These are phyloP conservation scores for Rotaria macrura DNA, from an alignment of 2,888 invertebrate species.

Conservation along the genomic window DNA sequence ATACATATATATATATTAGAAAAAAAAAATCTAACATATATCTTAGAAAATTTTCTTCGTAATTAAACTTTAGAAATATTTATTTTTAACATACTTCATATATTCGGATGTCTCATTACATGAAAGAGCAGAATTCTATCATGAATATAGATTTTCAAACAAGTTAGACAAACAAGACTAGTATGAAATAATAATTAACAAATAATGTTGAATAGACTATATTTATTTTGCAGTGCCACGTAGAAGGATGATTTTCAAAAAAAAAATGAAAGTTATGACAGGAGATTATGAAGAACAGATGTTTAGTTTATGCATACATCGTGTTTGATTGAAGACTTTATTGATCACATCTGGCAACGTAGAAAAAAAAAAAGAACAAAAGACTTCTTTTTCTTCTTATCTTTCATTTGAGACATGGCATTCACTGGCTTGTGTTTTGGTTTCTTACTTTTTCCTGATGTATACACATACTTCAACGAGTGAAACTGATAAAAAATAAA, in stretches of 20 bases:
- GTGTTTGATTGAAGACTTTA: not conserved
- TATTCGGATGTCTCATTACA: not conserved
- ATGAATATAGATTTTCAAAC: not conserved
- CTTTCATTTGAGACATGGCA: not conserved
- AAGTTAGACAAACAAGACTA: not conserved
- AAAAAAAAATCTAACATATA: too few relatives aligned
- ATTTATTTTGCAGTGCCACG: not conserved
- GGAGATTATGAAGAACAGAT: not conserved
- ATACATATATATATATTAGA: too few relatives aligned
- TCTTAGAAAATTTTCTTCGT: too few relatives aligned
- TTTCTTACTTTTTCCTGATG: not conserved
- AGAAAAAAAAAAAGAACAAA: too few relatives aligned
- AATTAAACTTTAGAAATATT: too few relatives aligned
- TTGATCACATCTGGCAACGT: not conserved
- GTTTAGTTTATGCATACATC: not conserved
- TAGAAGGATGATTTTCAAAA: not conserved
- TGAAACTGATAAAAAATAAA: not conserved
- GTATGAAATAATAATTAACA: not conserved
- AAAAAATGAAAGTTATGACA: too few relatives aligned
- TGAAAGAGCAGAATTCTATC: not conserved
- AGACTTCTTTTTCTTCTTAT: not conserved
- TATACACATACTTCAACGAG: not conserved
- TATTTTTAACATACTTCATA: not conserved
- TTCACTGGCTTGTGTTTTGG: not conserved
- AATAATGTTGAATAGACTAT: not conserved